Percentiles rank a stretch among this genome's conserved stretches.
Evolutionary conservation across 2,888 invertebrate species (phyloP).

Genomic region (Eupithecia inturbata): DNA sequence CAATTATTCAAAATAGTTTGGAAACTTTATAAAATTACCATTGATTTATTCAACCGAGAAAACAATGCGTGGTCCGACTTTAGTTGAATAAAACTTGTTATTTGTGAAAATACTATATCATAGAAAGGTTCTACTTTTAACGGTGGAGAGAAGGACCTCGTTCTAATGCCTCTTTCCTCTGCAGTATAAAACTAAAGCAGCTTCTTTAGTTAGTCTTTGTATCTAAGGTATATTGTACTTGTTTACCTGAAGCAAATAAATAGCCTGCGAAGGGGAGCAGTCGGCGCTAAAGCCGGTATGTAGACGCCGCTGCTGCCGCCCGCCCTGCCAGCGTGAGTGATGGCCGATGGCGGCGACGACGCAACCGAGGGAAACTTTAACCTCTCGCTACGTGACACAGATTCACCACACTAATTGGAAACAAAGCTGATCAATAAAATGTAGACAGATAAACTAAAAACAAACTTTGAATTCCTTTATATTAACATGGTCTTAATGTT

Average conservation of each 20-base stretch:
- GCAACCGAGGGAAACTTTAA: not conserved
- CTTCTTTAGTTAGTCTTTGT: not conserved
- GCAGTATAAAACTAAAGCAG: not conserved
- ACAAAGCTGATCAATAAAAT: no score
- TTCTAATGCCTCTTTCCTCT: not conserved
- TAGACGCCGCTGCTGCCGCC: not conserved
- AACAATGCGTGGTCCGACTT: not conserved
- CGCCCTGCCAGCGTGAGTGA: not conserved
- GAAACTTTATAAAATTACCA: not conserved
- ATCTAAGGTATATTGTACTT: not conserved
- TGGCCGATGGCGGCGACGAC: not conserved
- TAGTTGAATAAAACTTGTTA: not conserved
- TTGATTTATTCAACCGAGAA: not conserved
- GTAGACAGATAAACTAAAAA: no score
- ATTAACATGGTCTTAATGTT: no score
- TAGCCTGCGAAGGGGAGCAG: not conserved
- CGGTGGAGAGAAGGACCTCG: not conserved
- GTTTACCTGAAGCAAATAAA: not conserved
- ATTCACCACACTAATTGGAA: no score
- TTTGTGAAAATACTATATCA: not conserved
- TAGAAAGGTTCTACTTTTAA: not conserved
- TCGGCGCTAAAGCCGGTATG: not conserved
- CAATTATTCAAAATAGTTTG: slow-evolving; percentile 12
- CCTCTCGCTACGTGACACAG: not conserved
- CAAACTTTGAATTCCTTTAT: no score